Percentiles rank a stretch among this genome's conserved stretches.
Conservation (phyloP, 2,888 invertebrate genomes). For the Pegoplata infirma region DNA sequence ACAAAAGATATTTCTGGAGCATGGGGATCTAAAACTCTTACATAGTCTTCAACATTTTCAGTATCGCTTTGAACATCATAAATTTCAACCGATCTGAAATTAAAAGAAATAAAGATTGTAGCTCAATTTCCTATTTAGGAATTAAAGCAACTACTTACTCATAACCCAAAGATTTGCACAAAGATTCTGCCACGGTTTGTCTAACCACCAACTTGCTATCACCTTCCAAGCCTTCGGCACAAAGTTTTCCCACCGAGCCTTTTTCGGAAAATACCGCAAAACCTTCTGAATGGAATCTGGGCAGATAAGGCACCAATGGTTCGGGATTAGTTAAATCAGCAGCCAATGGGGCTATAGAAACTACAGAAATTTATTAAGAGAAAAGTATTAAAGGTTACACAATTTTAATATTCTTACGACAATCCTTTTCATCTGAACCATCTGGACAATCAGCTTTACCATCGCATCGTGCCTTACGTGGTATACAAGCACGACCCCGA, state of each 20-base stretch:
- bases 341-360: slow-evolving; percentile 86
- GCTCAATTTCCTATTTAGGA: background rate
- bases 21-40: slow-evolving; percentile 89
- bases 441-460: slow-evolving; percentile 91
- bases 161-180: slow-evolving; percentile 88
- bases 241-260: slow-evolving; percentile 88
- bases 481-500: slow-evolving; percentile 86
- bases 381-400: too few relatives aligned
- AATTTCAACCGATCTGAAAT: slow-evolving; percentile 83
- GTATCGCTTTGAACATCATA: slow-evolving; percentile 84
- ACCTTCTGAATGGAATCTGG: slow-evolving; percentile 86
- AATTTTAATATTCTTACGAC: slow-evolving; percentile 82
- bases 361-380: slow-evolving; percentile 78
- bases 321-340: slow-evolving; percentile 82
- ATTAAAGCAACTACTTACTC: slow-evolving; percentile 80
- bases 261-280: slow-evolving; percentile 92
- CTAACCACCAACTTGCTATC: slow-evolving; percentile 78
- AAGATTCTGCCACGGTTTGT: slow-evolving; percentile 86
- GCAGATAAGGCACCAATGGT: slow-evolving; percentile 84
- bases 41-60: slow-evolving; percentile 83
- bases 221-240: slow-evolving; percentile 87
- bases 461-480: slow-evolving; percentile 86
- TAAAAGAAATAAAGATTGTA: background rate
- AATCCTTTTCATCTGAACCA: slow-evolving; percentile 91
- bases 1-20: slow-evolving; percentile 90